Conservation (phyloP, 2,888 invertebrate species). For the Phymatocera aterrima region DNA sequence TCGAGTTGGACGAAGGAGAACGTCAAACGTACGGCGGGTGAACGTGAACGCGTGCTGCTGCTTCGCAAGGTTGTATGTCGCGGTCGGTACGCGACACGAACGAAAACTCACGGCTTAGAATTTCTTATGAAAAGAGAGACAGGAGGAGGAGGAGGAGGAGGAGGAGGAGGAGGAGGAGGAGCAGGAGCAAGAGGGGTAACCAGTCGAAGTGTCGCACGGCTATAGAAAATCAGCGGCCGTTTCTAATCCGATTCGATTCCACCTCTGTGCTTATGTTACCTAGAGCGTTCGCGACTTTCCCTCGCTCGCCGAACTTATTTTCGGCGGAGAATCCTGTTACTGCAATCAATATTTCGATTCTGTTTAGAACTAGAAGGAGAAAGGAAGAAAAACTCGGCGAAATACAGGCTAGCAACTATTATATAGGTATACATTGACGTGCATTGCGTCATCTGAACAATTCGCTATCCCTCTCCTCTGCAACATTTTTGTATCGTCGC, state of each 20-base stretch:
- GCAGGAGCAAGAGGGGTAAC: constrained; percentile 40
- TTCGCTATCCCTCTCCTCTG: too few species aligned
- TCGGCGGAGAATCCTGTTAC: background rate
- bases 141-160: constrained; percentile 34
- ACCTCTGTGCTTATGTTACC: constrained; percentile 26
- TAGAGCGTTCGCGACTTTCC: background rate
- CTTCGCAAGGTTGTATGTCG: background rate
- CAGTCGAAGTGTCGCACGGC: constrained; percentile 28
- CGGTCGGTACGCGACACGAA: background rate
- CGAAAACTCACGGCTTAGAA: constrained; percentile 26
- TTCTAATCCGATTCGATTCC: constrained; percentile 43
- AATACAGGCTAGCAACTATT: too few species aligned
- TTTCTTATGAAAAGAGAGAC: too few species aligned
- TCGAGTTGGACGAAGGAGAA: background rate
- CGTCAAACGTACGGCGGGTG: constrained; percentile 21
- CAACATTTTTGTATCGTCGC: too few species aligned
- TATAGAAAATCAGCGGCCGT: constrained; percentile 39
- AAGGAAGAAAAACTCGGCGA: too few species aligned
- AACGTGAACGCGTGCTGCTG: background rate
- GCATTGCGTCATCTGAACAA: too few species aligned
- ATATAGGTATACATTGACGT: too few species aligned
- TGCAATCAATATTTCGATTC: background rate
- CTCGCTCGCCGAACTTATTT: background rate
- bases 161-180: constrained; percentile 37
- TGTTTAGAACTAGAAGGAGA: background rate